These are phyloP conservation scores for Epirrhoe alternata DNA, from an alignment of 2,888 invertebrate species.

Conservation along the genomic window DNA sequence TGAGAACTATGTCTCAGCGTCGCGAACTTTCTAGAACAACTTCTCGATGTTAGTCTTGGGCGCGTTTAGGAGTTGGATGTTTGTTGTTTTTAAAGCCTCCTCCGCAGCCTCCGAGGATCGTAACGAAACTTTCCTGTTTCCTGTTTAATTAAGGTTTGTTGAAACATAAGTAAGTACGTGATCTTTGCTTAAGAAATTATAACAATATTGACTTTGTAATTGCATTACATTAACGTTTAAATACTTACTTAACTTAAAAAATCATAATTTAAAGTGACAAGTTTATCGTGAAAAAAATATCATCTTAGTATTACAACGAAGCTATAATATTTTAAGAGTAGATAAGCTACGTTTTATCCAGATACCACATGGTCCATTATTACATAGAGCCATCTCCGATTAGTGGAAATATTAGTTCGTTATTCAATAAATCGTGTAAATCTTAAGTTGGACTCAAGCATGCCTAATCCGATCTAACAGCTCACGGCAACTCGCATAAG, in stretches of 20 bases:
- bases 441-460: background rate
- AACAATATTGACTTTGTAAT: background rate
- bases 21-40: constrained; percentile 12
- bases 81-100: constrained; percentile 29
- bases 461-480: background rate
- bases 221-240: background rate
- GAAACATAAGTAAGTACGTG: constrained; percentile 5
- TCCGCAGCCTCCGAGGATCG: constrained; percentile 17
- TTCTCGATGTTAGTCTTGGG: constrained; percentile 21
- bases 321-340: too few relatives aligned
- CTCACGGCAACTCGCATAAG: background rate
- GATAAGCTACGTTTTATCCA: too few relatives aligned
- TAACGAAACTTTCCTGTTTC: constrained; percentile 23
- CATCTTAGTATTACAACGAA: too few relatives aligned
- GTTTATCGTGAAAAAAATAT: too few relatives aligned
- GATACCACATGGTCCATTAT: too few relatives aligned
- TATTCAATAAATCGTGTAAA: background rate
- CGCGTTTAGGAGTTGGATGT: constrained; percentile 28
- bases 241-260: background rate
- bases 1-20: constrained; percentile 10
- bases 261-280: too few relatives aligned
- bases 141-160: constrained; percentile 27
- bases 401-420: background rate
- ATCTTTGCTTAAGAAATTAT: background rate
- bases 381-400: background rate